These are phyloP conservation scores for Gymnarchus niloticus DNA, from an alignment of 2,113 vertebrate species.

Conservation along the genomic window DNA sequence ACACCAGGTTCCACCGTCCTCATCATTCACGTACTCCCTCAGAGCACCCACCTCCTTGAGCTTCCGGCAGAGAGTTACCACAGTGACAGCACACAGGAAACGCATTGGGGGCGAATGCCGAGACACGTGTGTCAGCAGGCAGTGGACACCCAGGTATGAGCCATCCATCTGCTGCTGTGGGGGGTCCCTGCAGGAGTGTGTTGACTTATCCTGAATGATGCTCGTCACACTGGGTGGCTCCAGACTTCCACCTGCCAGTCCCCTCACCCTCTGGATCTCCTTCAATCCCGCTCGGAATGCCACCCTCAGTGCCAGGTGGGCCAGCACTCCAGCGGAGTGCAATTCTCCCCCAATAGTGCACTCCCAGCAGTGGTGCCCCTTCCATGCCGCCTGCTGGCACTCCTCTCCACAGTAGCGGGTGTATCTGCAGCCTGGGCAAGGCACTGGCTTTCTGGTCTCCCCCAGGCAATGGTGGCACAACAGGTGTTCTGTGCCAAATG, in stretches of 20 bases:
- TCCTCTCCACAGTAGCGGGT: slow-evolving; percentile 73
- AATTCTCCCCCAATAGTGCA: slow-evolving; percentile 74
- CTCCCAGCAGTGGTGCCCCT: slow-evolving; percentile 73
- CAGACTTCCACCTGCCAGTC: not conserved
- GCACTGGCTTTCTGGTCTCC: slow-evolving; percentile 57
- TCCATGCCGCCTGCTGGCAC: slow-evolving; percentile 74
- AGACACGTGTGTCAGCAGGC: slow-evolving; percentile 71
- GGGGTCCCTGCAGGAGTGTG: not conserved
- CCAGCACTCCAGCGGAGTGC: slow-evolving; percentile 69
- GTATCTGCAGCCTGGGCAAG: slow-evolving; percentile 78
- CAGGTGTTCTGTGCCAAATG: slow-evolving; percentile 58
- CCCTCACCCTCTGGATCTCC: slow-evolving; percentile 47
- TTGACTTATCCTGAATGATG: not conserved
- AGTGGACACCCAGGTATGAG: slow-evolving; percentile 70
- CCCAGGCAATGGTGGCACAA: slow-evolving; percentile 80
- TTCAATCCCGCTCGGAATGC: slow-evolving; percentile 69
- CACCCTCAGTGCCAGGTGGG: slow-evolving; percentile 76
- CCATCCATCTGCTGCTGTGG: slow-evolving; percentile 46
- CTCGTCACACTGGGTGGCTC: not conserved
- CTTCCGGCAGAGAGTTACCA: slow-evolving; percentile 64
- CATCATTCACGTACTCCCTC: not conserved
- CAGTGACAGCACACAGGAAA: slow-evolving; percentile 73
- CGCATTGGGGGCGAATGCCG: slow-evolving; percentile 64
- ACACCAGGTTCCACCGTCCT: slow-evolving; percentile 20
- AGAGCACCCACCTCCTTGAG: slow-evolving; percentile 49